Evolutionary conservation across 1,140 invertebrate species (phyloP), one percentile per base, ranked within the genome.

Genomic region (Ceratoteleas bidentatus): DNA sequence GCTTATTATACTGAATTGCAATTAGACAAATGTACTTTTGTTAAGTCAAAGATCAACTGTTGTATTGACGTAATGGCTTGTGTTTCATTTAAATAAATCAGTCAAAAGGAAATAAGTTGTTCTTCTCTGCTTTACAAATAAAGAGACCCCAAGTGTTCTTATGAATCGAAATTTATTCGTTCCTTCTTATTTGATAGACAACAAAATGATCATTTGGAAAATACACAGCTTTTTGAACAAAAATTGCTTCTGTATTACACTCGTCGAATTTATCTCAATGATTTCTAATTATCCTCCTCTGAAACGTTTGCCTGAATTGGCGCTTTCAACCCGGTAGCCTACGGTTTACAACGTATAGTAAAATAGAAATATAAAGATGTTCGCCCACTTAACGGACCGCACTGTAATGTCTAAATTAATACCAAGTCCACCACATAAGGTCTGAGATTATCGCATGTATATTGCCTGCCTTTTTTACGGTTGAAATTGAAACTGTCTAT

Each of bases 321-420:
- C 24, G 11, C 52, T 7, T 40, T 65, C 11, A 54, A 15, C 47
- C n/a, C 9, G 11, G 8, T 57, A 60, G n/a, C 32, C 49, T 72
- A 61, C 10, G 6, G 36, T 32, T 77, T 69, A 69, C 49, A 58
- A 69, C 0, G 8, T 70, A 69, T 15, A 36, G 4, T 70, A 70
- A 69, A 77, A 77, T 77, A 77, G 52, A 77, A 77, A 69, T 69
- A 77, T 69, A 69, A 77, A n/a, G n/a, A n/a, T n/a, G 45, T 34
- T 11, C 2, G 16, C 33, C 24, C 50, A 40, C 9, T 45, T 14
- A 38, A 6, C 3, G 45, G 47, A 61, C 38, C 14, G 56, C 47
- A n/a, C 6, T 57, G 33, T 62, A 68, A 57, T 57, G 53, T 50
- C 64, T 70, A 70, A 65, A 57, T 52, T 64, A 78, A 70, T 64